Base-by-base conservation (phyloP, 2,113 vertebrate genomes). In the Patagioenas fasciata region DNA sequence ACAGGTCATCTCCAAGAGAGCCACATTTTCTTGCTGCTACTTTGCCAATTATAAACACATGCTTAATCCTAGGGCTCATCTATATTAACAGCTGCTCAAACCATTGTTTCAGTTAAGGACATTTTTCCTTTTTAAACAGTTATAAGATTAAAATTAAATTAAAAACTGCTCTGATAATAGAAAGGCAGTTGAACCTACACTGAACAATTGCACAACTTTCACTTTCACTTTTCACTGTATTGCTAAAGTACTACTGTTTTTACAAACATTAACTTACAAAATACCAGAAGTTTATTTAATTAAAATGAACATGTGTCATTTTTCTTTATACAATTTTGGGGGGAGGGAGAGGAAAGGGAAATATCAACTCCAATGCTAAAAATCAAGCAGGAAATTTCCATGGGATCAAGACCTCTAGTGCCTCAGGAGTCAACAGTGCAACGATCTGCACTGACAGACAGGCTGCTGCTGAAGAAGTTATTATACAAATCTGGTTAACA, bases 391-490 rank as follows among this genome's bases (percentile, higher is more conserved):
- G 31, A 71, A 31, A 34, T 20, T 54, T 79, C 69, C 31, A 87
- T 0, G 15, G 34, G 53, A 74, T 25, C 0, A 0, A 94, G 80
- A 83, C 5, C 18, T 61, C 61, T 28, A 17, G 38, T 74, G 71
- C 64, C 67, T 79, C 71, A 80, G 57, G 36, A 67, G 60, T 62
- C 28, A 74, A 53, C 21, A 14, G n/a, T 13, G 29, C 57, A 34
- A 78, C 72, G 65, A 20, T 80, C 75, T 75, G 69, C 88, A 69
- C 53, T 57, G 73, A 67, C 50, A 73, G 71, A 38, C 13, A 9
- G 6, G 38, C 67, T 85, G 38, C 50, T 61, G 36, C 23, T 50
- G 73, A 74, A 77, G 86, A 82, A 88, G 58, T 47, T 47, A 47
- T 47, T 19, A 82, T 85, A 58, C 40, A 82, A 80, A 71, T 26